Percentiles rank a stretch among this genome's conserved stretches.
Conservation (phyloP, 2,113 vertebrate genomes). For the Leucosticte australis region DNA sequence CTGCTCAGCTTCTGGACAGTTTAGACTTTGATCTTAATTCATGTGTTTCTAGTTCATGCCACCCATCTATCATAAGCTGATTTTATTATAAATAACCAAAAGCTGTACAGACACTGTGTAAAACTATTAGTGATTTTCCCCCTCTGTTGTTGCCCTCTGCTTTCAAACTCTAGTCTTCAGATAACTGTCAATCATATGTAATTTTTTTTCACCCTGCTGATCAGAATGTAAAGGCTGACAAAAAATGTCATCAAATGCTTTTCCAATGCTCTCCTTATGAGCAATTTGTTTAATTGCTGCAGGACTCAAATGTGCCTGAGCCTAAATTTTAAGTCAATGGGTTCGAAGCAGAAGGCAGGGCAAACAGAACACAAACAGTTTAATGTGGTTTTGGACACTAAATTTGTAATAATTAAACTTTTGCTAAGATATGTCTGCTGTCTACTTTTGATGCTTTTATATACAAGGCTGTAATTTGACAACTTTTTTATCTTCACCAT, state of each 20-base stretch:
- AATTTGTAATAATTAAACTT: not conserved
- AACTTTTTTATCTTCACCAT: not conserved
- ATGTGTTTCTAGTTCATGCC: not conserved
- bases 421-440: not conserved
- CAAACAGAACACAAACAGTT: not conserved
- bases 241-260: not conserved
- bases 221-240: not conserved
- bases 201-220: not conserved
- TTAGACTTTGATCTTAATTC: not conserved
- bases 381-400: not conserved
- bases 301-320: not conserved
- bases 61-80: not conserved
- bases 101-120: not conserved
- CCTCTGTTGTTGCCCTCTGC: fast-evolving
- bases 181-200: not conserved
- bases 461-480: not conserved
- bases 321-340: not conserved
- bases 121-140: not conserved
- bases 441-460: not conserved
- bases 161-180: not conserved
- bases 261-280: not conserved
- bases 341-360: not conserved
- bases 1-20: not conserved
- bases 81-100: conserved; percentile 26
- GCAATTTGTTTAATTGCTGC: not conserved